Evolutionary conservation across 2,113 vertebrate genomes (phyloP).

Genomic region (Sigmodon hispidus): DNA sequence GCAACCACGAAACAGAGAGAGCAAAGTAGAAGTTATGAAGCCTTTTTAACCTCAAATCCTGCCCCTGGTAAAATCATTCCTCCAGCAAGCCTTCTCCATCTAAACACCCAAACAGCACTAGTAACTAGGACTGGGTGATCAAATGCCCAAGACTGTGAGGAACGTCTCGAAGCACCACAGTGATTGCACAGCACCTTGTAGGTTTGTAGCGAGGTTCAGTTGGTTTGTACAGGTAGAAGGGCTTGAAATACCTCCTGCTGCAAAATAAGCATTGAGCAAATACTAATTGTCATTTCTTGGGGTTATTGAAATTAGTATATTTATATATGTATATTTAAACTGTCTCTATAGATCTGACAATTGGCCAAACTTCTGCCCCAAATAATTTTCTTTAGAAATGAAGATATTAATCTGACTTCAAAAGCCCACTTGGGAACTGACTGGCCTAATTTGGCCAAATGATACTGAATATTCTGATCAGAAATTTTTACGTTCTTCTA

Average conservation of each 20-base stretch:
- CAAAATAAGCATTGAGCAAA: background rate
- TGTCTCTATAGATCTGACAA: background rate
- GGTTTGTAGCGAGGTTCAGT: background rate
- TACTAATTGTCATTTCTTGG: background rate
- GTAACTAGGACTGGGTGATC: background rate
- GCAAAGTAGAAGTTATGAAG: background rate
- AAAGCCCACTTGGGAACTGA: background rate
- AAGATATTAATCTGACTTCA: background rate
- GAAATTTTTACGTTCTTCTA: background rate
- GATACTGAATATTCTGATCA: background rate
- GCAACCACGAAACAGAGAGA: background rate
- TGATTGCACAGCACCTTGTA: background rate
- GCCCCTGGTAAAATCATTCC: background rate
- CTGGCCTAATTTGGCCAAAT: slow-evolving; percentile 1
- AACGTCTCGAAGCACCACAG: background rate
- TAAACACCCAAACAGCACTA: background rate
- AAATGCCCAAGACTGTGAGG: background rate
- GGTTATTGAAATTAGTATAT: background rate
- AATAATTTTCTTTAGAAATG: background rate
- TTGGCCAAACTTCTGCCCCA: background rate
- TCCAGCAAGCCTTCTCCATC: background rate
- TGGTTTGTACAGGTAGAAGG: background rate
- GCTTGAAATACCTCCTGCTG: background rate
- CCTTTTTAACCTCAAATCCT: background rate
- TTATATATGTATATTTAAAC: background rate